Percentiles rank a stretch among this genome's conserved stretches.
These are phyloP conservation scores for Petrocephalus zakoni DNA, from an alignment of 2,113 vertebrate species.

Conservation along the genomic window DNA sequence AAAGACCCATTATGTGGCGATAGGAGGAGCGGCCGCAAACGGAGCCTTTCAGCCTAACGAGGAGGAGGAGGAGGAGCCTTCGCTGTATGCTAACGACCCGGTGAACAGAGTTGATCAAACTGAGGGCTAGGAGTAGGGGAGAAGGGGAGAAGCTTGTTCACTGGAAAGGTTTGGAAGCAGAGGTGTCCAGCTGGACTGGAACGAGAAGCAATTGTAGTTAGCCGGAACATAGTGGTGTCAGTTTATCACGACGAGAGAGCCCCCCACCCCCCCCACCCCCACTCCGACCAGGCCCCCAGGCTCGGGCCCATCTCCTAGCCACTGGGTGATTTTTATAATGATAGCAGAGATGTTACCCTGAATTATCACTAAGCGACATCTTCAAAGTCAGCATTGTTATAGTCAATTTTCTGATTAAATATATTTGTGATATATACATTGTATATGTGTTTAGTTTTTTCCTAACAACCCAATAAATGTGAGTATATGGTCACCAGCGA, in stretches of 20 bases:
- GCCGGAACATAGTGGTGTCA: not conserved
- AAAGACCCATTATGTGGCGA: slow-evolving; percentile 47
- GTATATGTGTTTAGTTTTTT: not conserved
- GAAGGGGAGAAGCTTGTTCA: not conserved
- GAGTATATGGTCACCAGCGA: not conserved
- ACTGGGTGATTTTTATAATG: not conserved
- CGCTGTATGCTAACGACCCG: not conserved
- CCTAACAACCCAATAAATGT: not conserved
- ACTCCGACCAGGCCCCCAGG: not conserved
- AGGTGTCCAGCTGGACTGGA: not conserved
- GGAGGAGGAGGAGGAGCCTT: not conserved
- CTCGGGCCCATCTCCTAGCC: not conserved
- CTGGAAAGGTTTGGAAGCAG: not conserved
- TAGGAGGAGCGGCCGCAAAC: slow-evolving; percentile 49
- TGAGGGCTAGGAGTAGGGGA: too few relatives aligned
- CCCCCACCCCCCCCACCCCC: too few relatives aligned
- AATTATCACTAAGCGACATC: not conserved
- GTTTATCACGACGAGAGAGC: not conserved
- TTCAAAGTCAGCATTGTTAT: not conserved
- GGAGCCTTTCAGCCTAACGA: slow-evolving; percentile 13
- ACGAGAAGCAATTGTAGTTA: not conserved
- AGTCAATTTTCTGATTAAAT: not conserved
- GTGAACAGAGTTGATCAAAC: not conserved
- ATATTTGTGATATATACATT: not conserved
- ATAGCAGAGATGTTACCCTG: not conserved